A percentile compares a stretch with the other conserved stretches of the same genome.
These are phyloP conservation scores for Dipodomys spectabilis DNA, from an alignment of 2,113 vertebrate genomes.

Conservation along the genomic window DNA sequence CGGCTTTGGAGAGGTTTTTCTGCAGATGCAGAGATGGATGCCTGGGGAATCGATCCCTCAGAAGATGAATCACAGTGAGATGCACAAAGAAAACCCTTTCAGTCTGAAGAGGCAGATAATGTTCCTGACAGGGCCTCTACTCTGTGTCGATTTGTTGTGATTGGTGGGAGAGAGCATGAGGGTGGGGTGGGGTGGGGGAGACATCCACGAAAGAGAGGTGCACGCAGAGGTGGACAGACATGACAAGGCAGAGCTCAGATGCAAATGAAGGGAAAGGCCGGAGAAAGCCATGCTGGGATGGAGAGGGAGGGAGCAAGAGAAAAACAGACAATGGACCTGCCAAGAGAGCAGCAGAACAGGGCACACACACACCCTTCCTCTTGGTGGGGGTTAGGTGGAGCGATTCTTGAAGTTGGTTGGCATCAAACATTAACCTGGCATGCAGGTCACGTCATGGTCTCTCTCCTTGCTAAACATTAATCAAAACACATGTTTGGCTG, in stretches of 20 bases:
- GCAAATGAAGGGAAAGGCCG: not conserved
- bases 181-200: no score
- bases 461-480: not conserved
- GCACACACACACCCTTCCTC: not conserved
- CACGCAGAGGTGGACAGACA: not conserved
- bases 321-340: not conserved
- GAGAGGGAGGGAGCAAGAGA: not conserved
- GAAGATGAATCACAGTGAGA: constrained; percentile 70
- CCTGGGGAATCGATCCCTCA: constrained; percentile 67
- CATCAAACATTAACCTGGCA: not conserved
- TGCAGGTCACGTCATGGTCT: not conserved
- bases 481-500: not conserved
- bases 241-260: not conserved
- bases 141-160: constrained; percentile 63
- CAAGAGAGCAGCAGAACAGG: not conserved
- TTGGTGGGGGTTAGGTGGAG: accelerated
- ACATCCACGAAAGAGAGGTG: not conserved
- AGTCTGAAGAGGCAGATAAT: constrained; percentile 72
- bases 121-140: constrained; percentile 44
- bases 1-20: constrained; percentile 62
- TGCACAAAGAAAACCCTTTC: constrained; percentile 78
- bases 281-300: not conserved
- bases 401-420: not conserved
- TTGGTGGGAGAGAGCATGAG: not conserved
- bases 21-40: constrained; percentile 57